phyloP scores from a whole-genome alignment of 2,113 vertebrate genomes.

The Engystomops pustulosus region DNA sequence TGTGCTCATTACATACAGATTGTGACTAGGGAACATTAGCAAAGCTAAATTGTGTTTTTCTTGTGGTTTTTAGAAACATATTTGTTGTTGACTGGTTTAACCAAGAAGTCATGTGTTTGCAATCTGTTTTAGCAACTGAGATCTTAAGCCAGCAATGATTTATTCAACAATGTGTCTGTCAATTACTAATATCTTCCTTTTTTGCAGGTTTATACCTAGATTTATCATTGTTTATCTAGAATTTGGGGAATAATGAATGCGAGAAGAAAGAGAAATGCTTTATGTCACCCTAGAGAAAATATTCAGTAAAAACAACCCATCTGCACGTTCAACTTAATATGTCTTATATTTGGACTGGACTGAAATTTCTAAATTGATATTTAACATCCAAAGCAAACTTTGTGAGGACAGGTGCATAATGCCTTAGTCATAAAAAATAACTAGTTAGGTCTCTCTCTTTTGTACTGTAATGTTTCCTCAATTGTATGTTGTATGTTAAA shows the following conservation, averaged over 20 bases:
- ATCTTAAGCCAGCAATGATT: conserved; percentile 59
- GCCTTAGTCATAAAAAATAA: not conserved
- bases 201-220: conserved; percentile 9
- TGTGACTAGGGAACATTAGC: conserved; percentile 63
- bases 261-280: conserved; percentile 8
- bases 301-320: not conserved
- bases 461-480: not conserved
- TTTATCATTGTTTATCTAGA: conserved; percentile 6
- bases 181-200: not conserved
- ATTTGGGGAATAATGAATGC: not conserved
- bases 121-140: conserved; percentile 70
- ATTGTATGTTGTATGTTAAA: no score
- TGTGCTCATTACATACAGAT: conserved; percentile 6
- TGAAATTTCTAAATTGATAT: not conserved
- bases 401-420: not conserved
- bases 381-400: not conserved
- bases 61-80: conserved; percentile 75
- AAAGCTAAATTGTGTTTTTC: conserved; percentile 70
- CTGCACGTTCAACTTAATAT: not conserved
- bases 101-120: conserved; percentile 72
- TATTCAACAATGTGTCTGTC: conserved; percentile 24
- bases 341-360: not conserved
- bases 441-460: not conserved
- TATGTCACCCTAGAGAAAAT: not conserved
- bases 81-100: conserved; percentile 72